Evolutionary conservation across 2,797 vertebrate species (phyloP).

Genomic region (Semaprochilodus insignis): DNA sequence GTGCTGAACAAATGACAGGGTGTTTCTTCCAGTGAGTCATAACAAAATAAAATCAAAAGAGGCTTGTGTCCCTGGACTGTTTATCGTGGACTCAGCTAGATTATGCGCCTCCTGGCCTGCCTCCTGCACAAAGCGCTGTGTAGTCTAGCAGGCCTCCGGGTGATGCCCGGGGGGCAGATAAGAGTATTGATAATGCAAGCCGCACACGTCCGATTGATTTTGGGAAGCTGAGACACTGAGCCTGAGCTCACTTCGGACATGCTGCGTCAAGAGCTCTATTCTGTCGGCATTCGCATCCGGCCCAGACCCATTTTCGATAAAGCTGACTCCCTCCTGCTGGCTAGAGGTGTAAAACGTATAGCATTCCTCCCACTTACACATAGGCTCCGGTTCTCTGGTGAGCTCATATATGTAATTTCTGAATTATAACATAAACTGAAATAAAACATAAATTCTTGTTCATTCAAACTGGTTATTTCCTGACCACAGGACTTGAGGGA

Average conservation of each 20-base stretch:
- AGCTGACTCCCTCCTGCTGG: constrained; percentile 24
- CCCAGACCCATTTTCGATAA: constrained; percentile 8
- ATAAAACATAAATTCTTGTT: no score
- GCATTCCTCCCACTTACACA: constrained; percentile 27
- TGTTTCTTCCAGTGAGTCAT: constrained; percentile 76
- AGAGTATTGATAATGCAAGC: constrained; percentile 67
- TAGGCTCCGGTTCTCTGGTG: not conserved
- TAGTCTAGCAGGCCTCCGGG: constrained; percentile 70
- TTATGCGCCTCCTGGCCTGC: constrained; percentile 53
- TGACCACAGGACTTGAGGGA: no score
- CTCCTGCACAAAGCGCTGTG: constrained; percentile 68
- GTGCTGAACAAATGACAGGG: constrained; percentile 57
- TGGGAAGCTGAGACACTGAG: constrained; percentile 65
- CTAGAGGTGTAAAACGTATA: constrained; percentile 30
- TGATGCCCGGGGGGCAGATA: constrained; percentile 64
- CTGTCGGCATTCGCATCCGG: constrained; percentile 37
- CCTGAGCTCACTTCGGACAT: constrained; percentile 57
- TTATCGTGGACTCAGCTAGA: constrained; percentile 62
- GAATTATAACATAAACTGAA: no score
- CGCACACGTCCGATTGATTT: constrained; percentile 69
- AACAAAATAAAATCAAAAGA: constrained; percentile 73
- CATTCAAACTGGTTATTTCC: no score
- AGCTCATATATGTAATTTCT: not conserved
- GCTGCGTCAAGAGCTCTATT: constrained; percentile 66
- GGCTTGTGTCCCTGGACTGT: constrained; percentile 43